Evolutionary conservation across 2,888 invertebrate species (phyloP), one percentile per base, ranked within the genome.

Genomic region (Pristionchus exspectatus): DNA sequence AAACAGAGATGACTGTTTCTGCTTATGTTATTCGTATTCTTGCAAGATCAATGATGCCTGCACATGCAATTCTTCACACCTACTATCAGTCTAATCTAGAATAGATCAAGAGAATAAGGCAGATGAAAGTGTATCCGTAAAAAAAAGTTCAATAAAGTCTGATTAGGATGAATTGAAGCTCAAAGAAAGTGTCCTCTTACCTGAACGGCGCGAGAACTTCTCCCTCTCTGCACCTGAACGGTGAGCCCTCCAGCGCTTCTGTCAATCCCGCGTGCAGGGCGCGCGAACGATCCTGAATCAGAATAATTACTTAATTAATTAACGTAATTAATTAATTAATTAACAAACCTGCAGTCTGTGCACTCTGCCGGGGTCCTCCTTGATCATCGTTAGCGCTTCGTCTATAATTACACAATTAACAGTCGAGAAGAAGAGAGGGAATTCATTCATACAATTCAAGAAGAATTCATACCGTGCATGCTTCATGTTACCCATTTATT

Each of bases 341-440:
- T n/a, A 69, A 74, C 91, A 91, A 24, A 85, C 72, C 38, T 90
- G 90, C 27, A 94, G 90, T 27, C 90, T 85, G 14, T 69, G 59
- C 33, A 95, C 87, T 44, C 94, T 88, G n/a, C 91, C 91, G 54
- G 95, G 95, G 56, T 95, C 93, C 33, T 92, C 92, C 38, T 93
- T 90, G 89, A 95, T 95, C 27, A 95, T 94, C 14, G 91, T 87
- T n/a, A 95, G 88, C 24, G 93, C 94, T 90, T 95, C 95, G 59
- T 92, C 92, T 92, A 66, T 30, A 90, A 72, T 72, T 69, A 3
- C 66, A 10, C 2, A n/a, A 10, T 69, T 0, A 24, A 69, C 3
- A n/a, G 2, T 27, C 12, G 12, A 12, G 2, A 27, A 12, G 2
- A 27, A n/a, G 69, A 69, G 12, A 50, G 44, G 44, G 44, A 50